These are phyloP conservation scores for Microplitis demolitor DNA, from an alignment of 1,140 invertebrate genomes.

Conservation along the genomic window DNA sequence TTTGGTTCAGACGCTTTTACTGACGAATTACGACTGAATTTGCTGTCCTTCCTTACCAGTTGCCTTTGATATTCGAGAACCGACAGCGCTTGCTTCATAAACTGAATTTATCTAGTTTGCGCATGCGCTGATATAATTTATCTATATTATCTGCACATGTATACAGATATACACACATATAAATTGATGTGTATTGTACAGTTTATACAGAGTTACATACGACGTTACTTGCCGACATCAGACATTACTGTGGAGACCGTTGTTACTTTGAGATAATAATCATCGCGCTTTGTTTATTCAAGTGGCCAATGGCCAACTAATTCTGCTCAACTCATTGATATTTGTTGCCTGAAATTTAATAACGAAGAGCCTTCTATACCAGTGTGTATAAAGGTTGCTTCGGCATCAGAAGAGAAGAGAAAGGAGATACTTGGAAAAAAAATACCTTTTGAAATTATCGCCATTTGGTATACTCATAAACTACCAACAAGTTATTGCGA, in stretches of 20 bases:
- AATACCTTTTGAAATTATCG: constrained; percentile 3
- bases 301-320: constrained; percentile 29
- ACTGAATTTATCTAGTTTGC: no score
- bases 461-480: background rate
- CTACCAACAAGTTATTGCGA: background rate
- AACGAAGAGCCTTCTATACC: constrained; percentile 76
- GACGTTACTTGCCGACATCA: no score
- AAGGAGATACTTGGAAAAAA: constrained; percentile 17
- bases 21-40: no score
- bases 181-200: no score
- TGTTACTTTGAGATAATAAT: constrained; percentile 10
- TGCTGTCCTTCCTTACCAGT: no score
- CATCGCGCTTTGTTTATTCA: constrained; percentile 29
- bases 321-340: constrained; percentile 19
- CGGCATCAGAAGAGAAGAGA: constrained; percentile 14
- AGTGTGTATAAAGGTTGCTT: constrained; percentile 84
- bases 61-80: no score
- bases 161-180: no score
- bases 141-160: no score
- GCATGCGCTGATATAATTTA: no score
- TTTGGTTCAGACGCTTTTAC: no score
- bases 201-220: no score
- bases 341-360: constrained; percentile 23
- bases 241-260: background rate
- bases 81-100: no score